phyloP scores from a whole-genome alignment of 1,140 invertebrate species.

The Neodiprion fabricii region DNA sequence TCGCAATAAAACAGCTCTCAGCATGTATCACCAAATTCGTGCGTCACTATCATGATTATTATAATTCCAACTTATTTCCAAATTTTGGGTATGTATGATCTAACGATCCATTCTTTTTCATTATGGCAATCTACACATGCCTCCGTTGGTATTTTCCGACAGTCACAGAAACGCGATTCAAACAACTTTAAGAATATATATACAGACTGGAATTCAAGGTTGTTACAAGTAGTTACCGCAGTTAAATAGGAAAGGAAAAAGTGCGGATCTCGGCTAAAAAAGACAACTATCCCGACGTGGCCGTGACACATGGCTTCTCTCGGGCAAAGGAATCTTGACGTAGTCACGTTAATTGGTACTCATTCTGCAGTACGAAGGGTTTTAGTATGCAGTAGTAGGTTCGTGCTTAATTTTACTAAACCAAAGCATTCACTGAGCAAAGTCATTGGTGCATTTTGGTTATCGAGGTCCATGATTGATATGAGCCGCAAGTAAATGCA shows the following conservation, averaged over 20 bases:
- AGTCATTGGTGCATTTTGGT: no score
- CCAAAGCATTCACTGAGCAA: no score
- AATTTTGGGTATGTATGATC: no score
- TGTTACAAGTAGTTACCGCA: background rate
- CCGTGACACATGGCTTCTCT: background rate
- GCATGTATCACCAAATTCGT: no score
- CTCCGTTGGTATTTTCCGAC: no score
- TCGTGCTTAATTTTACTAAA: no score
- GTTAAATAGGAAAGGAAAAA: background rate
- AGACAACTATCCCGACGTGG: background rate
- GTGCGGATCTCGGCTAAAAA: background rate
- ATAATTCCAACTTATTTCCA: no score
- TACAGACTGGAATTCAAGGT: background rate
- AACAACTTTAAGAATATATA: background rate
- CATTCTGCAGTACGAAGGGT: background rate
- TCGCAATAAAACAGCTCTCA: no score
- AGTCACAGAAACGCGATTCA: background rate
- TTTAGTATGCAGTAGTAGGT: background rate
- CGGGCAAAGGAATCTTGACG: background rate
- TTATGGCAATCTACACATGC: no score
- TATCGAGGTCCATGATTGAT: no score
- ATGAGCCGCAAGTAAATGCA: no score
- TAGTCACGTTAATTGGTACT: background rate
- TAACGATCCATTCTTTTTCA: background rate
- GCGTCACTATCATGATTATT: no score